phyloP scores from a whole-genome alignment of 2,113 vertebrate species.

The Pelodiscus sinensis region DNA sequence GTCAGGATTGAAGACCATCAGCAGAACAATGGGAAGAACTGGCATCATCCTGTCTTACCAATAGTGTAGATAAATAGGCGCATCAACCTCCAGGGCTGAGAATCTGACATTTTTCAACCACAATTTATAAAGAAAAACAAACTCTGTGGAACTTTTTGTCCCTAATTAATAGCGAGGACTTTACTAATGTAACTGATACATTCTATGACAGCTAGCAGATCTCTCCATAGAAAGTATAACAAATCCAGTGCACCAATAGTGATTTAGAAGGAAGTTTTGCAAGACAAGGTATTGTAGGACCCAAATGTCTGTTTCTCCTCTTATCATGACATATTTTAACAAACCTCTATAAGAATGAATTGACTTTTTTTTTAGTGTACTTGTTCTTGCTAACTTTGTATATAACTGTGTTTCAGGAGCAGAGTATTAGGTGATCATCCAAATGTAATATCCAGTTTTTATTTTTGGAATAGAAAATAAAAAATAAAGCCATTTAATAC shows the following conservation, averaged over 20 bases:
- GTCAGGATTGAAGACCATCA: neutral
- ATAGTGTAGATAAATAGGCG: conserved; percentile 36
- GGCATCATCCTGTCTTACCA: conserved; percentile 1
- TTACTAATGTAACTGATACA: conserved; percentile 51
- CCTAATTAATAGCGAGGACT: conserved; percentile 61
- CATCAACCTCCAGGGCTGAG: conserved; percentile 40
- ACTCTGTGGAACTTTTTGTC: conserved; percentile 41
- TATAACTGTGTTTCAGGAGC: neutral
- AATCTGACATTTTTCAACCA: conserved; percentile 59
- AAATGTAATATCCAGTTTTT: neutral
- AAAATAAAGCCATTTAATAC: neutral
- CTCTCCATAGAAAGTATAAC: conserved; percentile 44
- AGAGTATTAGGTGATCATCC: neutral
- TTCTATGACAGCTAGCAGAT: conserved; percentile 52
- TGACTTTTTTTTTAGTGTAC: conserved; percentile 18
- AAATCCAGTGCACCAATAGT: conserved; percentile 42
- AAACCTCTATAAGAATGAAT: conserved; percentile 24
- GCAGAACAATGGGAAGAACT: conserved; percentile 48
- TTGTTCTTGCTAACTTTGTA: conserved; percentile 21
- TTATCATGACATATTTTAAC: conserved; percentile 16
- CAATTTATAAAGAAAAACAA: conserved; percentile 30
- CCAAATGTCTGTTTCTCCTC: conserved; percentile 57
- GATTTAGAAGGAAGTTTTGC: conserved; percentile 49
- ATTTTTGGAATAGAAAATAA: neutral
- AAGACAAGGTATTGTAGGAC: conserved; percentile 56